Base-by-base conservation (phyloP, 2,797 vertebrate genomes). In the Salmo trutta region DNA sequence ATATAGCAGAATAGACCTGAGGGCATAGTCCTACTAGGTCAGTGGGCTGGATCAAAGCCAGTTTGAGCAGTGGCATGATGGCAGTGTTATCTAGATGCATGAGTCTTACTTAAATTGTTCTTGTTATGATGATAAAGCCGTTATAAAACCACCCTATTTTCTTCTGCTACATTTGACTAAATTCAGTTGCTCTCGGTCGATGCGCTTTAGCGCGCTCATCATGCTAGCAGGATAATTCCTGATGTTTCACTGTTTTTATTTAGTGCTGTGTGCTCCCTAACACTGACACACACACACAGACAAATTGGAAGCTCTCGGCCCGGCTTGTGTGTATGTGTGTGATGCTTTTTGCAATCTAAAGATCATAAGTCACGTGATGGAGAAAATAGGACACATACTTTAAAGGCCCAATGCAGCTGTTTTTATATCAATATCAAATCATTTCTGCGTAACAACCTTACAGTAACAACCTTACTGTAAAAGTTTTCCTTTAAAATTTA, bases 171-270 rank as follows among this genome's bases (percentile, higher is more conserved):
- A 68, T 77, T 73, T 47, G 71, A 74, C 78, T 53, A 47, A 71
- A 74, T 80, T n/a, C 52, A 27, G 62, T 5, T 65, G 29, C 33
- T 78, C 31, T 16, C 73, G 80, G 81, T 87, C 81, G 76, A 51
- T 71, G 73, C 75, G 56, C 79, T 82, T 82, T 76, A 33, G 77
- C 76, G 41, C 84, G 81, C 67, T 71, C 51, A 21, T 71, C 12
- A 29, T 51, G 75, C 70, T 52, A 71, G 53, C 36, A 36, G 85
- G 73, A 67, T 59, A 27, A 78, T 56, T 69, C 70, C 33, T 72
- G 64, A 64, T 65, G 53, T 76, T n/a, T 31, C 15, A 53, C 66
- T 41, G 67, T 36, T 14, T 69, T 75, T 82, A 74, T 80, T 62
- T 73, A 78, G 74, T 36, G 52, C 41, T n/a, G 69, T 78, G 66